Evolutionary conservation across 2,113 vertebrate species (phyloP).

Genomic region (Malaclemys terrapin): DNA sequence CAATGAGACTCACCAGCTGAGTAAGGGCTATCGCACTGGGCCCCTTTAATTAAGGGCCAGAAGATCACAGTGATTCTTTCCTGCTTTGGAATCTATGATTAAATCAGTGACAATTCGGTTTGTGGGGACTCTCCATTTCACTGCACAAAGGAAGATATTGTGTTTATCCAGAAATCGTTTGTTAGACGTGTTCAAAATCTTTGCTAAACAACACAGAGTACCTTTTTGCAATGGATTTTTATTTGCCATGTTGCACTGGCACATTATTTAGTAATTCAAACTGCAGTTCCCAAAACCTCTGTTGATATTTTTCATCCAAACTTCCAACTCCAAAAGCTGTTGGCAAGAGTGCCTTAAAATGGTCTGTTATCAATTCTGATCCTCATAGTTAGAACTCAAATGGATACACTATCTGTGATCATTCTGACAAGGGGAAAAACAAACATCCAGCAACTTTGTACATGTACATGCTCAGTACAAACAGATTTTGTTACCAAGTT

Average conservation of each 20-base stretch:
- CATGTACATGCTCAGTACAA: not conserved
- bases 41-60: not conserved
- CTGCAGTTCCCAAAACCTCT: slow-evolving; percentile 20
- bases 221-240: slow-evolving; percentile 46
- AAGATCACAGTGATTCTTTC: not conserved
- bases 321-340: slow-evolving; percentile 53
- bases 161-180: slow-evolving; percentile 53
- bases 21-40: not conserved
- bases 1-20: not conserved
- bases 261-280: slow-evolving; percentile 59
- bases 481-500: not conserved
- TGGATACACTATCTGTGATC: slow-evolving; percentile 48
- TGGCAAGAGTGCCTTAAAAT: slow-evolving; percentile 58
- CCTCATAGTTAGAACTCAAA: slow-evolving; percentile 30
- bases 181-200: slow-evolving; percentile 26
- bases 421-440: slow-evolving; percentile 49
- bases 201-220: slow-evolving; percentile 29
- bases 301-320: slow-evolving; percentile 61
- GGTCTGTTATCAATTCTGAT: slow-evolving; percentile 49
- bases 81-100: not conserved
- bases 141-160: slow-evolving; percentile 13
- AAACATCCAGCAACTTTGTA: slow-evolving; percentile 20
- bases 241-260: slow-evolving; percentile 53
- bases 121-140: not conserved
- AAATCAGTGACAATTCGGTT: slow-evolving; percentile 23